Evolutionary conservation across 2,113 vertebrate genomes (phyloP).

Genomic region (Suncus etruscus): DNA sequence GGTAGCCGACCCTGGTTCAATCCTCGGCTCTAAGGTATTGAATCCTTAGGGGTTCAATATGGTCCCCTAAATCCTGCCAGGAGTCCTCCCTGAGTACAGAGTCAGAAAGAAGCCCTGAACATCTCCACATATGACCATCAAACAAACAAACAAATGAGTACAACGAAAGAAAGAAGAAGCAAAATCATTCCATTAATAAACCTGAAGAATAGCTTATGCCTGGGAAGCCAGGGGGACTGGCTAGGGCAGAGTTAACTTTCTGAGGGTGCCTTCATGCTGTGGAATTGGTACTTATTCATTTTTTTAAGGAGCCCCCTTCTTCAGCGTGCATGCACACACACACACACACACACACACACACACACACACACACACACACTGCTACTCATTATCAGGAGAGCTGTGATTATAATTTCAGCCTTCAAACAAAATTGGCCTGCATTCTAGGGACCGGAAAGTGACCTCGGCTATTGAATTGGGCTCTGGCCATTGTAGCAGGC

Average conservation of each 20-base stretch:
- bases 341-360: no score
- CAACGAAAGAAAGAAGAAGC: neutral
- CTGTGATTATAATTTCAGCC: slow-evolving; percentile 77
- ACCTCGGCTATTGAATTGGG: slow-evolving; percentile 58
- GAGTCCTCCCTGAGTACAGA: no score
- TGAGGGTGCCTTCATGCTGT: slow-evolving; percentile 51
- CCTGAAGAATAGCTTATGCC: neutral
- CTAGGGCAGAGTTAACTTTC: slow-evolving; percentile 53
- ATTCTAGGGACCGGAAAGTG: slow-evolving; percentile 65
- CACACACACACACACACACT: neutral
- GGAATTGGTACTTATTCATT: slow-evolving; percentile 44
- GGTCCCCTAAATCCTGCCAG: no score
- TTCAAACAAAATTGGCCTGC: slow-evolving; percentile 69
- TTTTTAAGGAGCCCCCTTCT: slow-evolving; percentile 35
- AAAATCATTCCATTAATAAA: neutral
- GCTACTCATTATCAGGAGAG: slow-evolving; percentile 61
- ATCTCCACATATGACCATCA: neutral
- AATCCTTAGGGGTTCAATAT: no score
- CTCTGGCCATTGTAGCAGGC: slow-evolving; percentile 1
- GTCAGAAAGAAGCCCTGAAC: no score
- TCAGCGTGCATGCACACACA: no score
- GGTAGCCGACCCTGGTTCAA: no score
- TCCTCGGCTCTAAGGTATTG: no score
- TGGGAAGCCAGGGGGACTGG: neutral
- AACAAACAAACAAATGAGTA: neutral